Conservation (phyloP, 2,888 invertebrate species). For the Ichneumoninae sp. region DNA sequence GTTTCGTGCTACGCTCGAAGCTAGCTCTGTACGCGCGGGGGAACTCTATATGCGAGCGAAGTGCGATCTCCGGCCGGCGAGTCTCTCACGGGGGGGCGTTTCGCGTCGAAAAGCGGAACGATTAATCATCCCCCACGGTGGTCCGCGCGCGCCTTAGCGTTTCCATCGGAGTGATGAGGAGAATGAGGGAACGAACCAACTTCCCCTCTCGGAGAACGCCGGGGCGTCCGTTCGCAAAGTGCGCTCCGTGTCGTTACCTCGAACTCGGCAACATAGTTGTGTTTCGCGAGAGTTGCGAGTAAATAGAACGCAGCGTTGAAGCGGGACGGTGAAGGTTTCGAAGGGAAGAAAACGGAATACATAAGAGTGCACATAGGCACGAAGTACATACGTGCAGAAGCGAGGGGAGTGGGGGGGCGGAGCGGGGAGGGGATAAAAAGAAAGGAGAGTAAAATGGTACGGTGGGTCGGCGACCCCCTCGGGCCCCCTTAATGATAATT, state of each 20-base stretch:
- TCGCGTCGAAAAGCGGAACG: slow-evolving; percentile 71
- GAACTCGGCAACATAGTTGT: slow-evolving; percentile 25
- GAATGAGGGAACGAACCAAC: slow-evolving; percentile 40
- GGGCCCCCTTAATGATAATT: slow-evolving; percentile 74
- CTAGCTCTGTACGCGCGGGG: slow-evolving; percentile 18
- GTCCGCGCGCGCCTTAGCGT: slow-evolving; percentile 51
- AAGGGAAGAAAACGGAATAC: slow-evolving; percentile 46
- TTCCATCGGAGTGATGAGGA: slow-evolving; percentile 29
- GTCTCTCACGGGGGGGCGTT: slow-evolving; percentile 59
- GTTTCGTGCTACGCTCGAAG: slow-evolving; percentile 45
- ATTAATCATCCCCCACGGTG: slow-evolving; percentile 70
- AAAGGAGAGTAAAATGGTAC: slow-evolving; percentile 57
- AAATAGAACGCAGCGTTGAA: slow-evolving; percentile 10
- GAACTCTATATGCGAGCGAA: slow-evolving; percentile 31
- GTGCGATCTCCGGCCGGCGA: slow-evolving; percentile 24
- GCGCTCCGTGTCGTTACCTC: slow-evolving; percentile 35
- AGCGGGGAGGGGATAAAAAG: slow-evolving; percentile 23
- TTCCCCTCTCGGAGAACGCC: slow-evolving; percentile 26
- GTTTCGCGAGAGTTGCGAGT: slow-evolving; percentile 15
- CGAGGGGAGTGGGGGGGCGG: slow-evolving; percentile 9
- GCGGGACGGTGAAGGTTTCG: background rate
- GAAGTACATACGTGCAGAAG: slow-evolving; percentile 2
- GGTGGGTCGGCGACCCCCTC: slow-evolving; percentile 59
- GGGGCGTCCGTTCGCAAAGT: slow-evolving; percentile 33
- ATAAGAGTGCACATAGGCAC: slow-evolving; percentile 4